Base-by-base conservation (phyloP, 2,113 vertebrate genomes). In the Scophthalmus maximus region DNA sequence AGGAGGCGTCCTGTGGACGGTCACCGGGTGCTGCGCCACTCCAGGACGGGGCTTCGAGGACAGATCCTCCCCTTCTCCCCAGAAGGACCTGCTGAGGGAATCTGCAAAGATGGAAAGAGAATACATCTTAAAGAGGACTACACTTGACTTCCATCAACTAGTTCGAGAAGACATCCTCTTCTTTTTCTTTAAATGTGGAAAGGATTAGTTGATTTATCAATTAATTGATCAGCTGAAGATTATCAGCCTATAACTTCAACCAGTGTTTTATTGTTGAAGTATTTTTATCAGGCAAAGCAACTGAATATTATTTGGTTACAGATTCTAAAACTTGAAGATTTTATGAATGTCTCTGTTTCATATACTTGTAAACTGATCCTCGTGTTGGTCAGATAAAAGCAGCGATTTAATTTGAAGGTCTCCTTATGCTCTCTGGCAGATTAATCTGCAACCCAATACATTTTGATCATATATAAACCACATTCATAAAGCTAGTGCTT, bases 1-100 rank as follows among this genome's bases (percentile, higher is more conserved):
- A 36, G 47, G 63, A n/a, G 85, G 78, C 1, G 85, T 86, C 65
- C 87, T 81, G 68, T 88, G 87, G 55, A 90, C 69, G 73, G 80
- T 85, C 83, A 81, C 83, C 61, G 90, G 75, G 38, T 68, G 76
- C 30, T 70, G 89, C 11, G 85, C 68, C 0, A 14, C 18, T 55
- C 76, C 82, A 17, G 18, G 36, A 5, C 11, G 82, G 22, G 75
- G 27, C 23, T 83, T 86, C 0, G 73, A 65, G 2, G 83, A 79
- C 12, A 49, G 62, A 23, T 84, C 76, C 30, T 78, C 77, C 12
- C 65, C 79, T 10, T 87, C 83, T 26, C 73, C 78, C 92, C 93
- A 94, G 73, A 92, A 88, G 2, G 89, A 85, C 22, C 83, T 82
- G 53, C 79, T 67, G 0, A 87, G 78, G 20, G 79, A 75, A 79